Conservation (phyloP, 2,113 vertebrate species). For the Tamias sibiricus region DNA sequence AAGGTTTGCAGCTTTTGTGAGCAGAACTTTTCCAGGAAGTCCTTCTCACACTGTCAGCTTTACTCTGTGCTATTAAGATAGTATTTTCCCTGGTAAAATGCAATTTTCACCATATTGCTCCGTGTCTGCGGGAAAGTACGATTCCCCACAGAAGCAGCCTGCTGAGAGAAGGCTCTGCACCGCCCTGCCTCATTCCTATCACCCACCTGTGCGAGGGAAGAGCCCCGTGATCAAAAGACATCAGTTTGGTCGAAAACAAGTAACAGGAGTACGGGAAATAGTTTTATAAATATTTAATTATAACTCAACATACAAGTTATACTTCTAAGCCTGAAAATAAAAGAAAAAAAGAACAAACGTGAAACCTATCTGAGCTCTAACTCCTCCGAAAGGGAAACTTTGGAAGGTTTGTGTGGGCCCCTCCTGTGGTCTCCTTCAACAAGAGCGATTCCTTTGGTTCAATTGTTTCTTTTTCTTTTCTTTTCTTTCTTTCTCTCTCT, state of each 20-base stretch:
- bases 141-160: constrained; percentile 43
- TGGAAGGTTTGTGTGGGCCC: background rate
- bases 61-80: constrained; percentile 53
- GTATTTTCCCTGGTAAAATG: constrained; percentile 68
- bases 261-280: constrained; percentile 49
- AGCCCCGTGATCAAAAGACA: constrained; percentile 36
- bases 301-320: constrained; percentile 56
- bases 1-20: constrained; percentile 63
- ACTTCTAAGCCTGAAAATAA: constrained; percentile 52
- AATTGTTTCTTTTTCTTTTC: background rate
- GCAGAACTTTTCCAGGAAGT: constrained; percentile 60
- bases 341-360: background rate
- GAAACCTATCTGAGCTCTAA: constrained; percentile 11
- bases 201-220: constrained; percentile 39
- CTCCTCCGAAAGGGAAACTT: background rate
- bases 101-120: constrained; percentile 67
- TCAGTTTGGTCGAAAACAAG: constrained; percentile 59
- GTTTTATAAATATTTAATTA: constrained; percentile 65
- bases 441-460: background rate
- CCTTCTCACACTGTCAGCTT: constrained; percentile 46
- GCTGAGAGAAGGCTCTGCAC: constrained; percentile 41
- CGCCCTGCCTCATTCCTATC: constrained; percentile 31
- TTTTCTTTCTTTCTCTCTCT: no score
- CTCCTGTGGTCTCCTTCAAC: background rate
- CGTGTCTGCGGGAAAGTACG: constrained; percentile 55